phyloP scores from a whole-genome alignment of 2,888 invertebrate genomes.

The Aleiodes testaceus region DNA sequence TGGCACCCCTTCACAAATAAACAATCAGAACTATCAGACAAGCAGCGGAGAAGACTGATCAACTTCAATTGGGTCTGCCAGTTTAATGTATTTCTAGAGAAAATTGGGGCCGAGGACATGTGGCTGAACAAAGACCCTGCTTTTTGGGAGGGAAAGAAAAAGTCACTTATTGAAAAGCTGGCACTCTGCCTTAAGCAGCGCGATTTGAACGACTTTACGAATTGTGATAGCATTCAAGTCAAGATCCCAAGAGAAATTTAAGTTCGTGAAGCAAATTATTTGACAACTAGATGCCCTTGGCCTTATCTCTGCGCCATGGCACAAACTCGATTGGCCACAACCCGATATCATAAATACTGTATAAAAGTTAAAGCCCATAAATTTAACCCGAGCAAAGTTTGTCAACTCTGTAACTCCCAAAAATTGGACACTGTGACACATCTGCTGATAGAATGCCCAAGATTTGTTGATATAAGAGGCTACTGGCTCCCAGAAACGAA shows the following conservation, averaged over 20 bases:
- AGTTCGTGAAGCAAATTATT: background rate
- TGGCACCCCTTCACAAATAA: background rate
- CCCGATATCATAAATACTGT: background rate
- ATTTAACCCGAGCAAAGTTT: background rate
- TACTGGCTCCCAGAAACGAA: background rate
- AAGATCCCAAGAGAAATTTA: background rate
- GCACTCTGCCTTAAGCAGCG: background rate
- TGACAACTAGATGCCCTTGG: background rate
- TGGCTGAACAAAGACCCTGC: background rate
- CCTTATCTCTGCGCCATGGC: background rate
- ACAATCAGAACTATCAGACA: background rate
- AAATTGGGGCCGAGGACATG: constrained; percentile 27
- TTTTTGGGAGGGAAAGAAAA: background rate
- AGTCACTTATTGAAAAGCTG: background rate
- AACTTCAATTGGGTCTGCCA: constrained; percentile 29
- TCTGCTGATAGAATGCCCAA: background rate
- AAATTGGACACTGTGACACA: background rate
- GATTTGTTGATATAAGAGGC: background rate
- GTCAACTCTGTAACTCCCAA: background rate
- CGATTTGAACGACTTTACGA: background rate
- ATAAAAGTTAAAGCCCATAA: background rate
- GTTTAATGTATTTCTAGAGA: constrained; percentile 1
- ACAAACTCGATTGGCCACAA: background rate
- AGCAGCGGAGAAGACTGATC: background rate
- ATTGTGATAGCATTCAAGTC: background rate